These are phyloP conservation scores for Acleris cristana DNA, from an alignment of 2,888 invertebrate genomes.

Conservation along the genomic window DNA sequence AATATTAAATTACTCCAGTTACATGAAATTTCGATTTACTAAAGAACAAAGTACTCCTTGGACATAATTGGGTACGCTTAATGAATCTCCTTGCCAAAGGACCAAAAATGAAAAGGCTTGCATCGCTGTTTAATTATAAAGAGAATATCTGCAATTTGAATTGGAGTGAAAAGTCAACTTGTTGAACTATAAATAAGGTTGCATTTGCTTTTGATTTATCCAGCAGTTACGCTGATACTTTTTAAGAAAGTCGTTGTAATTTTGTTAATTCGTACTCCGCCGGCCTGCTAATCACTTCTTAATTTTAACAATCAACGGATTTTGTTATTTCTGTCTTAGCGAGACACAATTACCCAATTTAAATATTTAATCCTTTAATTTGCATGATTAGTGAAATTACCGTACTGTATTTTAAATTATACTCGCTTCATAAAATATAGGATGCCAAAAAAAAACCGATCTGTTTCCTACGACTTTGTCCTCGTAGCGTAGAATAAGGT, in stretches of 20 bases:
- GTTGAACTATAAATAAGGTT: too few species aligned
- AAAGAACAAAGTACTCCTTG: slow-evolving; percentile 9
- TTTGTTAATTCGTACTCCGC: slow-evolving; percentile 1
- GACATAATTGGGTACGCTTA: slow-evolving; percentile 25
- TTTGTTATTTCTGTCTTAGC: slow-evolving; percentile 20
- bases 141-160: too few species aligned
- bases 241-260: too few species aligned
- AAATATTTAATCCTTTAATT: slow-evolving; percentile 12
- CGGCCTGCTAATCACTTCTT: slow-evolving; percentile 33
- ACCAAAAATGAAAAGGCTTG: slow-evolving; percentile 29
- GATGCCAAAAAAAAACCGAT: too few species aligned
- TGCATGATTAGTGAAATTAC: not conserved
- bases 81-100: slow-evolving; percentile 16
- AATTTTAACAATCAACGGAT: slow-evolving; percentile 33
- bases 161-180: too few species aligned
- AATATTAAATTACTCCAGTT: too few species aligned
- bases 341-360: slow-evolving; percentile 12
- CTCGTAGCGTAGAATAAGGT: too few species aligned
- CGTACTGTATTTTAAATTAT: not conserved
- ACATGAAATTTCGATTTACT: too few species aligned
- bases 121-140: not conserved
- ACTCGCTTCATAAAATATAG: too few species aligned
- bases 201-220: too few species aligned
- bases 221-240: too few species aligned
- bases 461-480: too few species aligned